phyloP scores from a whole-genome alignment of 2,888 invertebrate genomes.

The Dynastes hyllus region DNA sequence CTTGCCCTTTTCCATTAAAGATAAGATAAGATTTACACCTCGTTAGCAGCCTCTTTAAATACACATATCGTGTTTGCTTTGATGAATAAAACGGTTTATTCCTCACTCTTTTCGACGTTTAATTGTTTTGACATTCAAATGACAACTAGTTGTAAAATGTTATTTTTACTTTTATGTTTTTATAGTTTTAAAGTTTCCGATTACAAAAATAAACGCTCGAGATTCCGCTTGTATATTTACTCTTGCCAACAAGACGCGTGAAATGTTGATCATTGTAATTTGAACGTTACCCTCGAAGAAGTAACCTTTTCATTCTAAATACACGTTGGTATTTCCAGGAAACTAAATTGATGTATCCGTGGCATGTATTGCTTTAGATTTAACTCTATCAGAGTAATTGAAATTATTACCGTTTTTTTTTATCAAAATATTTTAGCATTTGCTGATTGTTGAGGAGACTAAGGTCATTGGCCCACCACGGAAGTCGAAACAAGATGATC shows the following conservation, averaged over 20 bases:
- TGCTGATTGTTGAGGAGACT: too few relatives aligned
- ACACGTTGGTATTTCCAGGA: not conserved
- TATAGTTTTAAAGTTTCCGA: slow-evolving; percentile 34
- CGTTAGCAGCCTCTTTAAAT: slow-evolving; percentile 14
- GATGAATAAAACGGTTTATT: slow-evolving; percentile 25
- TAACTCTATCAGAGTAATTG: too few relatives aligned
- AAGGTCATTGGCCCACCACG: too few relatives aligned
- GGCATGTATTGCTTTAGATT: too few relatives aligned
- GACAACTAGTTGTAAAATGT: slow-evolving; percentile 34
- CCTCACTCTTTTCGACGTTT: slow-evolving; percentile 12
- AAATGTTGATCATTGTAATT: slow-evolving; percentile 33
- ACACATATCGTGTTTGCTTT: slow-evolving; percentile 9
- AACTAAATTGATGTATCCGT: too few relatives aligned
- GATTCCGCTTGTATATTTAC: slow-evolving; percentile 20
- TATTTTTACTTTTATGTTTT: slow-evolving; percentile 33
- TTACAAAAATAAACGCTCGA: slow-evolving; percentile 29
- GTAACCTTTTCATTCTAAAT: slow-evolving; percentile 6
- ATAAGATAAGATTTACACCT: not conserved
- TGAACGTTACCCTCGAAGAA: slow-evolving; percentile 15
- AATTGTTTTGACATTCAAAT: slow-evolving; percentile 25
- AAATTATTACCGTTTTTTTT: too few relatives aligned
- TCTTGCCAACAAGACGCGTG: slow-evolving; percentile 8
- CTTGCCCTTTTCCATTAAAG: not conserved
- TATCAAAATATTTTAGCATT: too few relatives aligned
- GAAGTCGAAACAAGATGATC: too few relatives aligned